Conservation (phyloP, 2,113 vertebrate species). For the Columbina picui region DNA sequence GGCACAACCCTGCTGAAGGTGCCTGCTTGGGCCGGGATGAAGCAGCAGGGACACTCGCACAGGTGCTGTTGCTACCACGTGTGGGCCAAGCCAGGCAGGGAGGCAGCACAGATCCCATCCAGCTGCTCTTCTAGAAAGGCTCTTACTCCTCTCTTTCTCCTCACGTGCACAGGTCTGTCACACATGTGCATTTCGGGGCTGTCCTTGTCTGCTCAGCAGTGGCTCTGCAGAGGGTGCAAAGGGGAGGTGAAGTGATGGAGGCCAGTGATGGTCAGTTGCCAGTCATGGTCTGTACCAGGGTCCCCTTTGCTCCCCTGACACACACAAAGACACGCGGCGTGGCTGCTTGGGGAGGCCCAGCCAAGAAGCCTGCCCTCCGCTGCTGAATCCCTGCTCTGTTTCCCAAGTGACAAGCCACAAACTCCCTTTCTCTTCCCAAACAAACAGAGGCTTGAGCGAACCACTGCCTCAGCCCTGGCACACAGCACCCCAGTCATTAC, state of each 20-base stretch:
- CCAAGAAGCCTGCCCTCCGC: not conserved
- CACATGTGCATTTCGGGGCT: not conserved
- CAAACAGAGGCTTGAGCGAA: conserved; percentile 75
- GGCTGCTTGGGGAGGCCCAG: not conserved
- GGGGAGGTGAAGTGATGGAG: not conserved
- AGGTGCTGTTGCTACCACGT: not conserved
- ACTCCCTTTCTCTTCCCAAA: conserved; percentile 78
- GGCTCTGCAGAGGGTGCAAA: not conserved
- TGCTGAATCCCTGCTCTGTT: conserved; percentile 79
- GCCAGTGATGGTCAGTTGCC: not conserved
- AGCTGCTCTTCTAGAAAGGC: not conserved
- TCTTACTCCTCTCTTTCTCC: not conserved
- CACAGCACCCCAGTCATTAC: not conserved
- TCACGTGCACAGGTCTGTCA: not conserved
- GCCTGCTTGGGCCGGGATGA: not conserved
- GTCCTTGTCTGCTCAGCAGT: rapidly evolving
- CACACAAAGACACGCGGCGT: not conserved
- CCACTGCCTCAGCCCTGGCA: conserved; percentile 19
- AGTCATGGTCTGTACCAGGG: conserved; percentile 65
- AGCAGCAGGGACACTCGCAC: not conserved
- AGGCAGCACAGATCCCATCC: not conserved
- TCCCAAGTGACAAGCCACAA: conserved; percentile 66
- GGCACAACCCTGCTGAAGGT: not conserved
- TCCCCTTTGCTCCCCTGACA: conserved; percentile 29
- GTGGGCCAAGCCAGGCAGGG: not conserved